A percentile compares a stretch with the other conserved stretches of the same genome.
Conservation (phyloP, 2,888 invertebrate species). For the Cosmia pyralina region DNA sequence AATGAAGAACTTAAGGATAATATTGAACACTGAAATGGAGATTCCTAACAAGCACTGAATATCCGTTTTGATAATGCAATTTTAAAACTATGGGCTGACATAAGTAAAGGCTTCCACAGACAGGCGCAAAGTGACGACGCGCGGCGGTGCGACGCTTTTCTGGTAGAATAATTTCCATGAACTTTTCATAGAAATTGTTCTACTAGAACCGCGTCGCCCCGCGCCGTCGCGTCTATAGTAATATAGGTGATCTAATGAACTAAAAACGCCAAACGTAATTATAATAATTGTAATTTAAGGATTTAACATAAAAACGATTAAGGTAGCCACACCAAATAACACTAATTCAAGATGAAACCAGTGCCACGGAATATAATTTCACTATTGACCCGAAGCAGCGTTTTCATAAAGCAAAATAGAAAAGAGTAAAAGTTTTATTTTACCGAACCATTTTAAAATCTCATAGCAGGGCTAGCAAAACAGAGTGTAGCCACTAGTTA, state of each 20-base stretch:
- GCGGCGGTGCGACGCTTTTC: too few relatives aligned
- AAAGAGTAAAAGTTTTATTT: conserved; percentile 45
- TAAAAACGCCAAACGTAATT: not conserved
- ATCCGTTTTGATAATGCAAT: not conserved
- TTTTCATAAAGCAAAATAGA: conserved; percentile 29
- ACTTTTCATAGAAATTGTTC: too few relatives aligned
- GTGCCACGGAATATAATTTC: conserved; percentile 31
- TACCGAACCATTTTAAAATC: conserved; percentile 41
- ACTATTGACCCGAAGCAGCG: conserved; percentile 23
- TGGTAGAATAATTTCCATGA: too few relatives aligned
- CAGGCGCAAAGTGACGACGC: too few relatives aligned
- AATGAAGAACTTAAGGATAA: conserved; percentile 22
- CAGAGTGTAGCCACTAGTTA: conserved; percentile 35
- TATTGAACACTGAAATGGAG: conserved; percentile 17
- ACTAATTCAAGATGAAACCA: conserved; percentile 25
- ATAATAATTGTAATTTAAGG: not conserved
- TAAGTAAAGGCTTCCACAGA: too few relatives aligned
- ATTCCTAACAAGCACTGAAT: conserved; percentile 4
- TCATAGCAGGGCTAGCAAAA: conserved; percentile 33
- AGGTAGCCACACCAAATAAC: conserved; percentile 23
- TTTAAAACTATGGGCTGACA: not conserved
- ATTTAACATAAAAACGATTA: conserved; percentile 12
- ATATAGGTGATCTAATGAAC: not conserved
- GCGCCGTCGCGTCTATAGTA: too few relatives aligned
- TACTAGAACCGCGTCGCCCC: too few relatives aligned